A percentile compares a stretch with the other conserved stretches of the same genome.
Evolutionary conservation across 2,113 vertebrate species (phyloP).

Genomic region (Macaca mulatta): DNA sequence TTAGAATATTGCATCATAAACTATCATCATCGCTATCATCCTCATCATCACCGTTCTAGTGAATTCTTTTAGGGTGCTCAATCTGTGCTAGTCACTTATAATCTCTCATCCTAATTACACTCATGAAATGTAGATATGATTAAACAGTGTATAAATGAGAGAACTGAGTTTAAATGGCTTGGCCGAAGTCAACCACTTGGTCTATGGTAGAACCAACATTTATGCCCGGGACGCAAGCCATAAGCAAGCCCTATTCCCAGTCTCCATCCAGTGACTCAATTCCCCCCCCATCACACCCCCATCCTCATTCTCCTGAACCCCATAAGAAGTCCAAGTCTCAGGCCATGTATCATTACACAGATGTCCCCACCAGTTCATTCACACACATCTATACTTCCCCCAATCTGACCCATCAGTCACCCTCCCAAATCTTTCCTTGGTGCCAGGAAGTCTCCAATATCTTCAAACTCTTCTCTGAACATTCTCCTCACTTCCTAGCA

Average conservation of each 20-base stretch:
- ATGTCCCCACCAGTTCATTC: neutral
- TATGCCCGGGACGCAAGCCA: neutral
- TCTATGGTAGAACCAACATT: neutral
- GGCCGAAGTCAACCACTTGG: neutral
- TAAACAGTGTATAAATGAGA: neutral
- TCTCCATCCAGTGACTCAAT: neutral
- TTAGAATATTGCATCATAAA: neutral
- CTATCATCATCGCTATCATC: too few relatives aligned
- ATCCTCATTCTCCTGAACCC: neutral
- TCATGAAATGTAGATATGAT: too few relatives aligned
- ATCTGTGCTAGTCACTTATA: neutral
- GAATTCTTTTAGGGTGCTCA: neutral
- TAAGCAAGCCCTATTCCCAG: neutral
- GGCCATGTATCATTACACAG: neutral
- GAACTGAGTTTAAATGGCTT: neutral
- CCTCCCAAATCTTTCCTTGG: neutral
- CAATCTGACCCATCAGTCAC: neutral
- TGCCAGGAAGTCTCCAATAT: neutral
- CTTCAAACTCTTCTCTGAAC: neutral
- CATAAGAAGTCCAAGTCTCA: neutral
- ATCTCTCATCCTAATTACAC: neutral
- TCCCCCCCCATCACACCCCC: too few relatives aligned
- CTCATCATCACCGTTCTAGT: neutral
- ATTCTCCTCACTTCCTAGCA: neutral
- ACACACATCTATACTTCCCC: neutral